Conservation (phyloP, 2,797 vertebrate species). For the Scolopax rusticola region DNA sequence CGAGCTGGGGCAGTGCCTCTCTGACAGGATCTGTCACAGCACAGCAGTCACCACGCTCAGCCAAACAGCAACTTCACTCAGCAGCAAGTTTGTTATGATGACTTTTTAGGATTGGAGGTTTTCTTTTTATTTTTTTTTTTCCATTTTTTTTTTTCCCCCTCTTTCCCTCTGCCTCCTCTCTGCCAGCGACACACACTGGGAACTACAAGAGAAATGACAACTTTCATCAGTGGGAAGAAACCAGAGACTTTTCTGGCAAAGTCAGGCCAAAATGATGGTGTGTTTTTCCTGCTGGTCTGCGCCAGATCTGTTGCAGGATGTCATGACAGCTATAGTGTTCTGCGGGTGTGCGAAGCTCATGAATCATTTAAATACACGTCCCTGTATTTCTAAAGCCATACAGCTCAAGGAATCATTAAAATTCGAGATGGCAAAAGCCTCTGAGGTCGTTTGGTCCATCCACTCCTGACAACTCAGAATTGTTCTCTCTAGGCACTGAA, state of each 20-base stretch:
- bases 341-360: background rate
- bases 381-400: background rate
- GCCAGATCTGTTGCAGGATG: background rate
- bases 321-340: background rate
- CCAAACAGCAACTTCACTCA: constrained; percentile 50
- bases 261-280: constrained; percentile 10
- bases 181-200: background rate
- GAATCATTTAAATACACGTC: background rate
- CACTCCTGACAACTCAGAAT: background rate
- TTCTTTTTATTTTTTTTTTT: background rate
- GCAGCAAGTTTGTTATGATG: constrained; percentile 54
- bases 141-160: rapidly evolving
- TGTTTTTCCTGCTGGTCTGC: background rate
- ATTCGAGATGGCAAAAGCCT: background rate
- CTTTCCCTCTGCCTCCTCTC: background rate
- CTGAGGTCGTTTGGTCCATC: background rate
- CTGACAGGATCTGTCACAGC: constrained; percentile 77
- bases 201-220: constrained; percentile 35
- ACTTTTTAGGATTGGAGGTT: constrained; percentile 57
- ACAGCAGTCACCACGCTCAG: constrained; percentile 67
- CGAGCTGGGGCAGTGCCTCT: constrained; percentile 65
- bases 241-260: background rate
- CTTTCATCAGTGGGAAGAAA: constrained; percentile 7
- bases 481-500: background rate
- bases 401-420: background rate